Evolutionary conservation across 2,113 vertebrate species (phyloP).

Genomic region (Meriones unguiculatus): DNA sequence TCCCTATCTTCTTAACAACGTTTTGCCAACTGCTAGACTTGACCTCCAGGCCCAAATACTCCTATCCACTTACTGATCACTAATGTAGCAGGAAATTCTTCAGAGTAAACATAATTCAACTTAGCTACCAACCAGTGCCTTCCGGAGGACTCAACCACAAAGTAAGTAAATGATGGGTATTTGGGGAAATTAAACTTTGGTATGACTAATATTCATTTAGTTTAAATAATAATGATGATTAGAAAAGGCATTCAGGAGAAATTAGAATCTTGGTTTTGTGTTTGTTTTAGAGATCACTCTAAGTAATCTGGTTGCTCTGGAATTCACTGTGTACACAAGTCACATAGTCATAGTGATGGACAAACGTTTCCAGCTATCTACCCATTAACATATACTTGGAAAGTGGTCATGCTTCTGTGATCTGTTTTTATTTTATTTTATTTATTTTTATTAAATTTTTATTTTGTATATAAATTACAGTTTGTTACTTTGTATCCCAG

Average conservation of each 20-base stretch:
- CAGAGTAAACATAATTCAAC: neutral
- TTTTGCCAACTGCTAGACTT: neutral
- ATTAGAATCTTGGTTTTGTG: neutral
- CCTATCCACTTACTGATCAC: neutral
- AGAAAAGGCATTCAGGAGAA: neutral
- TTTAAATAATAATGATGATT: neutral
- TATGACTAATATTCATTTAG: neutral
- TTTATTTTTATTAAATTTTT: no score
- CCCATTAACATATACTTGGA: neutral
- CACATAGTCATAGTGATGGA: neutral
- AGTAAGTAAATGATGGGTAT: neutral
- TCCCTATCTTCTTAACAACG: neutral
- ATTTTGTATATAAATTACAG: no score
- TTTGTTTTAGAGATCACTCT: neutral
- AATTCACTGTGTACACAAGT: neutral
- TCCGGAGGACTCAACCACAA: neutral
- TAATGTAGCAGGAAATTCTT: neutral
- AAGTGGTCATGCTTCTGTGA: no score
- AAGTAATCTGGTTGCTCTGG: neutral
- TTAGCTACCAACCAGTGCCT: neutral
- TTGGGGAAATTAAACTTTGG: neutral
- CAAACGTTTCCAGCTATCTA: neutral
- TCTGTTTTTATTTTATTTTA: no score
- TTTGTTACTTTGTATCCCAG: no score
- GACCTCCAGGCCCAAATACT: neutral